Evolutionary conservation across 2,113 vertebrate species (phyloP), one percentile per base, ranked within the genome.

Genomic region (Eclectus roratus): DNA sequence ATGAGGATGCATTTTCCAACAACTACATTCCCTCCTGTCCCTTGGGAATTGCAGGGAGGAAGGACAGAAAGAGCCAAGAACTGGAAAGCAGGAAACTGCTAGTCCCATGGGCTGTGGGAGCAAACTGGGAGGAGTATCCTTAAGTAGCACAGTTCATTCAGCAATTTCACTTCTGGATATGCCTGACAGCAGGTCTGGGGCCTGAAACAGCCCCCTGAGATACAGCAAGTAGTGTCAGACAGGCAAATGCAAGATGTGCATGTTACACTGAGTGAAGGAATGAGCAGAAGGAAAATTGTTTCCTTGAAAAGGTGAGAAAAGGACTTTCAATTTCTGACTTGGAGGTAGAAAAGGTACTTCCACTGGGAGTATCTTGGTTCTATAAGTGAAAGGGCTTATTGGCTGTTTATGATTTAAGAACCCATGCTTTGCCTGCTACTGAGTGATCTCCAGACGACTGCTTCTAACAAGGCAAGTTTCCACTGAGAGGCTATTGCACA

Each of bases 401-500:
- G 39, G 14, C 3, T 70, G 33, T 35, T 55, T 13, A 5, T 18
- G 33, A 61, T 74, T 80, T 15, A 47, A 68, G 16, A 83, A 52
- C 20, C 21, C 33, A 18, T 3, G 31, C n/a, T 44, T 31, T 77
- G 64, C 28, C 17, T n/a, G 29, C n/a, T 37, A 3, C 3, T 33
- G 63, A 68, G 12, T 12, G 56, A 47, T 31, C 12, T 31, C 56
- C 58, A 77, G 72, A 53, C 0, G 7, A 20, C 39, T 20, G 27
- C 43, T 85, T 58, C 71, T 63, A 68, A 31, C 20, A 58, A 29
- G 46, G 17, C 24, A 60, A 50, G 58, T n/a, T 91, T 63, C 20
- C 1, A 16, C 17, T 1, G 13, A 53, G 24, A 49, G 5, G 3
- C 39, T 63, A 56, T 8, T 0, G 3, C 13, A 16, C 21, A 8